Evolutionary conservation across 2,797 vertebrate species (phyloP), one percentile per base, ranked within the genome.

Genomic region (Salarias fasciatus): DNA sequence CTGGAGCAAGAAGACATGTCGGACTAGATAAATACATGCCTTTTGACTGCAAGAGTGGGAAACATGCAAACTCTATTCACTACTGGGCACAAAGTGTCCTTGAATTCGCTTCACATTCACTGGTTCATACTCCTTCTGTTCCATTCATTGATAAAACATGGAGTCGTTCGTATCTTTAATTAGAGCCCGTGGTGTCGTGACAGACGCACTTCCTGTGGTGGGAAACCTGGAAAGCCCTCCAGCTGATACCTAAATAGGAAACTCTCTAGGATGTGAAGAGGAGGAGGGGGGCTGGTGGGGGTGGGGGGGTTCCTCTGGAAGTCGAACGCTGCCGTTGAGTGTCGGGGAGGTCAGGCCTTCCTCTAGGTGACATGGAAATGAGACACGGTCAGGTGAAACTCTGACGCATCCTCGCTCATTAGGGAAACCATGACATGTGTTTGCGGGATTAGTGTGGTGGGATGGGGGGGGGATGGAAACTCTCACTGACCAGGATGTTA

Each of bases 211-310:
- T n/a, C n/a, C n/a, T n/a, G 13, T 15, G 18, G 40, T 3, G 28
- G 2, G 11, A 37, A 40, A 28, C 37, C 63, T 41, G n/a, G 50
- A 61, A 60, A 61, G 13, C 12, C 10, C 11, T 3, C 15, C 15
- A 1, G 1, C 33, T 38, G 44, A 40, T 63, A 0, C 76, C 79
- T 64, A 58, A 87, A 67, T 54, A 80, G 79, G 75, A 63, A 60
- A 71, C 63, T n/a, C 63, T 60, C 42, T 2, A 40, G 35, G 37
- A 63, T 11, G 33, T 6, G 15, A 67, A 28, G 6, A 15, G 43
- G 40, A 53, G 44, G 33, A 2, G 7, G 18, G 37, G 59, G n/a
- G n/a, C n/a, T n/a, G n/a, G n/a, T n/a, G n/a, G 13, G 40, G 14
- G n/a, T n/a, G n/a, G n/a, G 13, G 40, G 14, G 44, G 30, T 24